Conservation (phyloP, 2,888 invertebrate species). For the Charanyca ferruginea region DNA sequence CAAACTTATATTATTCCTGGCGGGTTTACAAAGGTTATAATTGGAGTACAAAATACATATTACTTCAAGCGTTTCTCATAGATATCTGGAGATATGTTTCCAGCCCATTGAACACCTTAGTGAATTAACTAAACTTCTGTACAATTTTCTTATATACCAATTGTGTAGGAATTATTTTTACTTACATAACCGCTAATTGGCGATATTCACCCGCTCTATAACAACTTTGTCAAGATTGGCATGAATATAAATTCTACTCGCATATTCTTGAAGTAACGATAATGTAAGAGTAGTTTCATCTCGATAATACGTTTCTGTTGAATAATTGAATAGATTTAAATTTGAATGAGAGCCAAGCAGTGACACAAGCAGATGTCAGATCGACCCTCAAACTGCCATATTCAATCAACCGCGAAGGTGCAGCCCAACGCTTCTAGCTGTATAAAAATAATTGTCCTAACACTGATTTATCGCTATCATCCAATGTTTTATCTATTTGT, state of each 20-base stretch:
- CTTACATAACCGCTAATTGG: slow-evolving; percentile 38
- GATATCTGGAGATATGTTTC: slow-evolving; percentile 22
- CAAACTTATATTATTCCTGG: slow-evolving; percentile 41
- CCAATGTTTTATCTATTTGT: slow-evolving; percentile 50
- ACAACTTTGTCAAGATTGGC: slow-evolving; percentile 22
- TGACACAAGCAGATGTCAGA: slow-evolving; percentile 78
- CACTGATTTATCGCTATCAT: slow-evolving; percentile 51
- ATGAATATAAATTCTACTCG: slow-evolving; percentile 32
- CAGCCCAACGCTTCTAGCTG: slow-evolving; percentile 63
- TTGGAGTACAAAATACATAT: slow-evolving; percentile 43
- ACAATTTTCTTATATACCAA: neutral
- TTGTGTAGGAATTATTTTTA: neutral
- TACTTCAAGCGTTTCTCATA: slow-evolving; percentile 39
- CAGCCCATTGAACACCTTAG: slow-evolving; percentile 23
- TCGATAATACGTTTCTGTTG: slow-evolving; percentile 53
- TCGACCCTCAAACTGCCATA: slow-evolving; percentile 83
- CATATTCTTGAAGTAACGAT: slow-evolving; percentile 44
- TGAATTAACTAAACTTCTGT: slow-evolving; percentile 15
- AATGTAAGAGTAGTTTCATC: slow-evolving; percentile 48
- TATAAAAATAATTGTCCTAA: slow-evolving; percentile 64
- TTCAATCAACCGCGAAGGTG: slow-evolving; percentile 87
- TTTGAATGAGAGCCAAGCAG: slow-evolving; percentile 85
- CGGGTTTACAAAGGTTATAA: slow-evolving; percentile 32
- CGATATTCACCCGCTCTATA: slow-evolving; percentile 22
- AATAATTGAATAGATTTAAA: slow-evolving; percentile 75